Conservation (phyloP, 2,797 vertebrate genomes). For the Tragelaphus eurycerus region DNA sequence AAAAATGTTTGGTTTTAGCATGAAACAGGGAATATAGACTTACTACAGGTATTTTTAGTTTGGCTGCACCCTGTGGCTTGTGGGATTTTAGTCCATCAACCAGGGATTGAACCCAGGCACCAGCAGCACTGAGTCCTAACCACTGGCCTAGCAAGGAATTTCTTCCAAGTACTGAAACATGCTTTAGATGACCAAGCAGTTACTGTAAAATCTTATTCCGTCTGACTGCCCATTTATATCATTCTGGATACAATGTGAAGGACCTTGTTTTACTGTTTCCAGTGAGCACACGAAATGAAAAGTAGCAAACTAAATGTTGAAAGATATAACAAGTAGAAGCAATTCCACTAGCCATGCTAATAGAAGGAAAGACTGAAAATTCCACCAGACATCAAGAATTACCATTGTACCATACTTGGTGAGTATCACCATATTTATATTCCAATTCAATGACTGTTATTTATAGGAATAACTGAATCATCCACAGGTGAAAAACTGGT, state of each 20-base stretch:
- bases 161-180: neutral
- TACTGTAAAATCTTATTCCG: neutral
- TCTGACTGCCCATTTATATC: neutral
- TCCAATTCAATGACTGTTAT: neutral
- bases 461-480: neutral
- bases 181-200: neutral
- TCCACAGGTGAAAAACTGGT: neutral
- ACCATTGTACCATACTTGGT: fast-evolving
- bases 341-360: neutral
- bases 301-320: neutral
- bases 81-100: neutral
- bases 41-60: neutral
- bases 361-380: neutral
- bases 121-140: neutral
- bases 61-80: neutral
- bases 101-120: neutral
- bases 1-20: neutral
- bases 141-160: neutral
- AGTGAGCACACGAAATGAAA: neutral
- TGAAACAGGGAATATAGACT: neutral
- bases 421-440: neutral
- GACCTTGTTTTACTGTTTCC: neutral
- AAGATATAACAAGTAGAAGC: neutral
- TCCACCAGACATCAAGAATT: neutral
- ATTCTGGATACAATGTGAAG: neutral